Base-by-base conservation (phyloP, 2,113 vertebrate species). In the Hyla sarda region DNA sequence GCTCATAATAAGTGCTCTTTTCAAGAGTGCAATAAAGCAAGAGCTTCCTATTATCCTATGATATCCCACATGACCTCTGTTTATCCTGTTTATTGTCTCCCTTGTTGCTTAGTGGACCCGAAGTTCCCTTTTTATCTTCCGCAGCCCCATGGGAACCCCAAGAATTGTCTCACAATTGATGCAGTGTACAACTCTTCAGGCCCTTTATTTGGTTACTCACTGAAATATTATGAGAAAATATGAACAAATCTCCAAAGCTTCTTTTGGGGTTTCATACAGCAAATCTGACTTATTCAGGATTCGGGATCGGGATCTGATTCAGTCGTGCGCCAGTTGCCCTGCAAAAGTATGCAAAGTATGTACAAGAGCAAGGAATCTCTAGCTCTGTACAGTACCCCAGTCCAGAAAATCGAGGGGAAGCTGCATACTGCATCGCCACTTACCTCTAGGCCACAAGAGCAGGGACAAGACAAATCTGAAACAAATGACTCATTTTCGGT, bases 1-100 rank as follows among this genome's bases (percentile, higher is more conserved):
- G 84, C 75, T 30, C 45, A 75, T 84, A 47, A 82, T 50, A 82
- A 71, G 65, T 34, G 28, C 34, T 25, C 25, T 60, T 84, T 56
- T 75, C 34, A 83, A 54, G 28, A 30, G 34, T 25, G 37, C 82
- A 13, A 75, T 74, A 73, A 83, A 69, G 30, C 19, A 41, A 32
- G 4, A 60, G 21, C 73, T 60, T 79, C 32, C 50, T n/a, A 79
- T n/a, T 79, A 60, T 28, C 23, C 74, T 34, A 12, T 14, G 23
- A 62, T 62, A 60, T 79, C 77, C 23, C 54, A 79, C 16, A 62
- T 60, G 37, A 80, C 77, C 54, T 80, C 56, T 16, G 41, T n/a
- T 17, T 45, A 28, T 50, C 25, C 17, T 52, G n/a, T 76, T 2
- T 76, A 41, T n/a, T n/a, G n/a, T n/a, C n/a, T n/a, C n/a, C n/a